A percentile compares a stretch with the other conserved stretches of the same genome.
Conservation (phyloP, 2,888 invertebrate genomes). For the Caenorhabditis imperialis region DNA sequence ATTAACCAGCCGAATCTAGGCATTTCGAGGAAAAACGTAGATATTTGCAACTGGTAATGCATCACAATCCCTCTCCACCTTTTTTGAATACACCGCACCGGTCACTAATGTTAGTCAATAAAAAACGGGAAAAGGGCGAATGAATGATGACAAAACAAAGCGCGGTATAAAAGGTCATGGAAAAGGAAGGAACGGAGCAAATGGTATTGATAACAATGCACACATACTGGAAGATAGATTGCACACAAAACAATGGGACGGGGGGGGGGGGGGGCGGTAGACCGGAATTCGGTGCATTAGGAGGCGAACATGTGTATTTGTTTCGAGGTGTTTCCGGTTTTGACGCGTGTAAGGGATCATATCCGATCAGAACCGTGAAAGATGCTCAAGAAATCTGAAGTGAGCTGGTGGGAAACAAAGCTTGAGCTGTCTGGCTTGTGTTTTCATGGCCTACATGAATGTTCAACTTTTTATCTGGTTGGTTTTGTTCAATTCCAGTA, state of each 20-base stretch:
- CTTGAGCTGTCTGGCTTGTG: too few relatives aligned
- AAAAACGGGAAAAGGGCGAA: constrained; percentile 7
- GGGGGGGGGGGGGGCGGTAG: constrained; percentile 32
- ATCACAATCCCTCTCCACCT: constrained; percentile 1
- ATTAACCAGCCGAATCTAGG: constrained; percentile 23
- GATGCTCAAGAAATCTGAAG: too few relatives aligned
- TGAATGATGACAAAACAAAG: constrained; percentile 29
- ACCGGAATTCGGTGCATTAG: constrained; percentile 48
- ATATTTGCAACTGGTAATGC: constrained; percentile 18
- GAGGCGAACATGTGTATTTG: constrained; percentile 41
- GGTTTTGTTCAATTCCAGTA: too few relatives aligned
- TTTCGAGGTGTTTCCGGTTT: constrained; percentile 50
- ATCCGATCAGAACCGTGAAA: too few relatives aligned
- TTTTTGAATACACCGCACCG: constrained; percentile 51
- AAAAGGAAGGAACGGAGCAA: constrained; percentile 28
- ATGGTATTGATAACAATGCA: constrained; percentile 49
- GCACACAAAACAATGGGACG: constrained; percentile 13
- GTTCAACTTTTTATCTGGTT: too few relatives aligned
- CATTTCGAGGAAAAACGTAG: too few relatives aligned
- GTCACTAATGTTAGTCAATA: constrained; percentile 36
- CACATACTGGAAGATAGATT: constrained; percentile 8
- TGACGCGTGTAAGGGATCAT: constrained; percentile 5
- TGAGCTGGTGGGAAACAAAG: too few relatives aligned
- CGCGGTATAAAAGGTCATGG: constrained; percentile 44
- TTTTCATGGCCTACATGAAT: too few relatives aligned